phyloP scores from a whole-genome alignment of 2,113 vertebrate species.

The Lipotes vexillifer region DNA sequence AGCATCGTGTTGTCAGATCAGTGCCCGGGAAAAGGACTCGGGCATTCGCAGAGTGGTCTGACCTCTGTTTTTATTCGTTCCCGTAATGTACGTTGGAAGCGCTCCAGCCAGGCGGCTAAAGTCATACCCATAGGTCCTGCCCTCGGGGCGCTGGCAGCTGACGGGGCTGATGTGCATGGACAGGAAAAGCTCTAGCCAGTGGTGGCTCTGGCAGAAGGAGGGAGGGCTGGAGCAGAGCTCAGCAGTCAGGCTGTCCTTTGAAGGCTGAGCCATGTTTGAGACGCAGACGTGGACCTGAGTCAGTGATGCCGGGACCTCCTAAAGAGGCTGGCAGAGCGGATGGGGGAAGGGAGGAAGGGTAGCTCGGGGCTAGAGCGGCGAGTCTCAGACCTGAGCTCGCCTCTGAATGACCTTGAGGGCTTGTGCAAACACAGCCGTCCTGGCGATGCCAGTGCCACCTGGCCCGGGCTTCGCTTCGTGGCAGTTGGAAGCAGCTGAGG shows the following conservation, averaged over 20 bases:
- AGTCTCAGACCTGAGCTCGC: background rate
- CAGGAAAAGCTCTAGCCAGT: background rate
- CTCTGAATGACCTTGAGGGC: background rate
- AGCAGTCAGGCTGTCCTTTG: background rate
- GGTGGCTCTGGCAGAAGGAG: too few species aligned
- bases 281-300: rapidly evolving
- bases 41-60: background rate
- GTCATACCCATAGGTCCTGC: background rate
- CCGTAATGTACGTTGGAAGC: rapidly evolving
- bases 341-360: too few species aligned
- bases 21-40: background rate
- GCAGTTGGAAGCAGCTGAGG: background rate
- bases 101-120: rapidly evolving
- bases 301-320: background rate
- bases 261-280: background rate
- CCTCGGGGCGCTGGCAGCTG: background rate
- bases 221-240: rapidly evolving
- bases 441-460: rapidly evolving
- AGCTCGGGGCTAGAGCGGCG: background rate
- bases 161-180: rapidly evolving
- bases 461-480: background rate
- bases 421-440: rapidly evolving
- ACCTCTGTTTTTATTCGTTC: background rate
- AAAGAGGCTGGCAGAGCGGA: background rate
- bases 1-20: background rate